Percentiles rank a stretch among this genome's conserved stretches.
phyloP scores from a whole-genome alignment of 2,888 invertebrate genomes.

The Falcaria lacertinaria region DNA sequence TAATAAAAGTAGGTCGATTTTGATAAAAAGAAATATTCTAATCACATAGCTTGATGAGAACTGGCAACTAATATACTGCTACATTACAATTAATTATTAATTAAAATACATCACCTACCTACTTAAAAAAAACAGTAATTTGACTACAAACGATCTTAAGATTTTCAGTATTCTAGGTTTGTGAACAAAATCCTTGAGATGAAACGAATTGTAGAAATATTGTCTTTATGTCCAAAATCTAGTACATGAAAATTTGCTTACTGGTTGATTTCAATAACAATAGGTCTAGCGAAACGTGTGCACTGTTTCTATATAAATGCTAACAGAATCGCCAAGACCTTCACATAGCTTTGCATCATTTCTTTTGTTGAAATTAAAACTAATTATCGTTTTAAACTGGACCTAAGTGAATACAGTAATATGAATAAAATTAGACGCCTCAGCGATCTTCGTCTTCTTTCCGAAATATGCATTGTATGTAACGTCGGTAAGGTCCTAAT shows the following conservation, averaged over 20 bases:
- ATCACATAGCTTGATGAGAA: not conserved
- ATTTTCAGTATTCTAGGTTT: not conserved
- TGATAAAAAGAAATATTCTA: not conserved
- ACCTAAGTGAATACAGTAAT: constrained; percentile 1
- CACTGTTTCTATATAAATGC: constrained; percentile 41
- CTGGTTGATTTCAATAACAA: constrained; percentile 62
- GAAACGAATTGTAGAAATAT: constrained; percentile 3
- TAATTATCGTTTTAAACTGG: constrained; percentile 23
- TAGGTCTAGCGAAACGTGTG: constrained; percentile 44
- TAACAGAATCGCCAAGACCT: constrained; percentile 52
- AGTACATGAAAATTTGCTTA: constrained; percentile 31
- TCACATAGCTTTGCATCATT: constrained; percentile 45
- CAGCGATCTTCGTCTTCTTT: not conserved
- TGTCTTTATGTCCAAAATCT: constrained; percentile 2
- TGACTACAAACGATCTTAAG: too few relatives aligned
- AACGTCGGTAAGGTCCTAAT: not conserved
- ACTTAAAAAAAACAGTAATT: too few relatives aligned
- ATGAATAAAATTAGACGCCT: not conserved
- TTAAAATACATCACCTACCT: too few relatives aligned
- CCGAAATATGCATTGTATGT: not conserved
- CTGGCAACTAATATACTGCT: not conserved
- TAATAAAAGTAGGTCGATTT: not conserved
- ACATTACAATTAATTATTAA: not conserved
- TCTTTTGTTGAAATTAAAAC: constrained; percentile 42
- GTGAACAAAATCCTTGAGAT: not conserved